Evolutionary conservation across 2,113 vertebrate species (phyloP).

Genomic region (Electrona antarctica): DNA sequence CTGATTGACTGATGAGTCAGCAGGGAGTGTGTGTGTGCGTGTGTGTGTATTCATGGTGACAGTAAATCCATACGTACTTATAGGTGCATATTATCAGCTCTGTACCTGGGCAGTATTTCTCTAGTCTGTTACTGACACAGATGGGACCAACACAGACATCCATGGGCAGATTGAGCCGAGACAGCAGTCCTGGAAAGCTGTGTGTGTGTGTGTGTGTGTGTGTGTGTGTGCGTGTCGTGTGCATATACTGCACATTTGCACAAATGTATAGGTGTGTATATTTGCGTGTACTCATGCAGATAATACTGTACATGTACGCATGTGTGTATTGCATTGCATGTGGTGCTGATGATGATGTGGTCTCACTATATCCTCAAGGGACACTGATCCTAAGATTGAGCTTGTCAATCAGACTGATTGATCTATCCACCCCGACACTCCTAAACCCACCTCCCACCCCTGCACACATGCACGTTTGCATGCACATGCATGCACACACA

Average conservation of each 20-base stretch:
- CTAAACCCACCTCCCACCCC: background rate
- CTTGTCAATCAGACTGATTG: constrained; percentile 70
- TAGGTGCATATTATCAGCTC: constrained; percentile 18
- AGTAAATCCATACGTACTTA: constrained; percentile 15
- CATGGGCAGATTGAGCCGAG: constrained; percentile 1
- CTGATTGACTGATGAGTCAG: constrained; percentile 65
- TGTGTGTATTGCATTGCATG: background rate
- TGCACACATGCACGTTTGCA: background rate
- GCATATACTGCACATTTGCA: background rate
- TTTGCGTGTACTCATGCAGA: background rate
- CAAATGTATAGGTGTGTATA: background rate
- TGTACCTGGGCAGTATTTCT: constrained; percentile 33
- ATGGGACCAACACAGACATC: background rate
- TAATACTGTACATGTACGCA: background rate
- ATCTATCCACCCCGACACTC: constrained; percentile 41
- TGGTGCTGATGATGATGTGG: background rate
- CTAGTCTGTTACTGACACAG: constrained; percentile 19
- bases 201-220: background rate
- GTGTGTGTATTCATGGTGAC: constrained; percentile 12
- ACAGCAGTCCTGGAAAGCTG: background rate
- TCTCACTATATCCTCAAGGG: constrained; percentile 53
- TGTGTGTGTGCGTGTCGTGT: background rate
- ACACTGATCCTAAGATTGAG: constrained; percentile 41
- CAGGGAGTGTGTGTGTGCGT: background rate
- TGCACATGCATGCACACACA: background rate